Conservation (phyloP, 37 sponge, comb jelly and placozoan genomes). For the Ephydatia muelleri region DNA sequence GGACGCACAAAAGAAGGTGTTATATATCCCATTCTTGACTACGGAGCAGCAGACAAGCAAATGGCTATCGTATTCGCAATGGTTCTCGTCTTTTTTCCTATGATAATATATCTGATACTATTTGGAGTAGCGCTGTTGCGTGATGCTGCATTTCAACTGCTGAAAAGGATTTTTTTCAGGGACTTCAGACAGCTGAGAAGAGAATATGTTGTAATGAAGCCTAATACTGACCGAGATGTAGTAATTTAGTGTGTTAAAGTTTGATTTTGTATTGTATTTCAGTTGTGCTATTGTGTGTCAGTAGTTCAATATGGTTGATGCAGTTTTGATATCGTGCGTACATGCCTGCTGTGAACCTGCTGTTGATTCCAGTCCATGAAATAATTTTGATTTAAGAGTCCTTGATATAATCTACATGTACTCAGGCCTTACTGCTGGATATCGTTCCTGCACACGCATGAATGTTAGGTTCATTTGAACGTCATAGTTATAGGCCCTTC, state of each 20-base stretch:
- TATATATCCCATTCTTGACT: conserved; percentile 59
- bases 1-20: conserved; percentile 45
- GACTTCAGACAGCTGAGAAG: neutral
- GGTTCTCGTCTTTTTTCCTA: conserved; percentile 7
- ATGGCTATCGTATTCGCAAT: conserved; percentile 3
- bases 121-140: conserved; percentile 32
- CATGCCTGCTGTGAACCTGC: too few species aligned
- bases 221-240: neutral
- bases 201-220: neutral
- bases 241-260: neutral
- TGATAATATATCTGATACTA: conserved; percentile 18
- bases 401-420: too few species aligned
- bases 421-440: too few species aligned
- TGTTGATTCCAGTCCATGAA: too few species aligned
- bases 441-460: too few species aligned
- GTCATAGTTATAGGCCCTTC: too few species aligned
- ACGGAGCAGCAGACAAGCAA: neutral
- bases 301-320: too few species aligned
- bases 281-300: too few species aligned
- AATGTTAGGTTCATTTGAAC: too few species aligned
- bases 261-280: too few species aligned
- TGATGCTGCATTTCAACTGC: conserved; percentile 18
- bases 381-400: too few species aligned
- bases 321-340: too few species aligned
- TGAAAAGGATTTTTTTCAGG: neutral